phyloP scores from a whole-genome alignment of 2,888 invertebrate species.

The Eudemis profundana region DNA sequence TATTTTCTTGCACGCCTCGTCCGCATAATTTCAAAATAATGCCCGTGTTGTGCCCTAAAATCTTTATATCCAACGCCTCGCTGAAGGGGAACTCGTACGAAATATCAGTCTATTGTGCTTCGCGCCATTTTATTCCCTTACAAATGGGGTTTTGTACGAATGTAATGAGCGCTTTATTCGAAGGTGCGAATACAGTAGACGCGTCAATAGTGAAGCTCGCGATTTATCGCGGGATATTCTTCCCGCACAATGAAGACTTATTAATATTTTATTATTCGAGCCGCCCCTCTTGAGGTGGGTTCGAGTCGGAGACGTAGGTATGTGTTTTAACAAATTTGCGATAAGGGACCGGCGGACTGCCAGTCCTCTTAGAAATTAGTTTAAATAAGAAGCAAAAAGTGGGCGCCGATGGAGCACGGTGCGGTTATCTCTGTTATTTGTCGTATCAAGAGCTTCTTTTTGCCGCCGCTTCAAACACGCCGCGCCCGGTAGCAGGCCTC shows the following conservation, averaged over 20 bases:
- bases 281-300: slow-evolving; percentile 21
- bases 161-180: slow-evolving; percentile 81
- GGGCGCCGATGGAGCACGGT: slow-evolving; percentile 68
- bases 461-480: slow-evolving; percentile 71
- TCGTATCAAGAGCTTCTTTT: slow-evolving; percentile 78
- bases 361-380: slow-evolving; percentile 65
- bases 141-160: slow-evolving; percentile 77
- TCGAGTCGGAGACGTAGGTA: slow-evolving; percentile 10
- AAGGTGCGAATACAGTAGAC: slow-evolving; percentile 75
- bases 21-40: slow-evolving; percentile 78
- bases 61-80: slow-evolving; percentile 63
- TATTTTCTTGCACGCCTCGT: slow-evolving; percentile 77
- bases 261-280: slow-evolving; percentile 40
- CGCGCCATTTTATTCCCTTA: slow-evolving; percentile 75
- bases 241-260: slow-evolving; percentile 41
- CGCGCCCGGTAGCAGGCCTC: slow-evolving; percentile 75
- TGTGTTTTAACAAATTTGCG: slow-evolving; percentile 51
- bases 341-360: slow-evolving; percentile 59
- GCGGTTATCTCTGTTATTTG: slow-evolving; percentile 81
- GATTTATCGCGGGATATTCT: slow-evolving; percentile 63
- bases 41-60: slow-evolving; percentile 73
- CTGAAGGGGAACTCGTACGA: slow-evolving; percentile 76
- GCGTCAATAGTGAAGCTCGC: slow-evolving; percentile 64
- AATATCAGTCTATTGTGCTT: slow-evolving; percentile 79
- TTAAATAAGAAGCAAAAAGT: slow-evolving; percentile 69